Evolutionary conservation across 2,797 vertebrate species (phyloP).

Genomic region (Poecilia gillii): DNA sequence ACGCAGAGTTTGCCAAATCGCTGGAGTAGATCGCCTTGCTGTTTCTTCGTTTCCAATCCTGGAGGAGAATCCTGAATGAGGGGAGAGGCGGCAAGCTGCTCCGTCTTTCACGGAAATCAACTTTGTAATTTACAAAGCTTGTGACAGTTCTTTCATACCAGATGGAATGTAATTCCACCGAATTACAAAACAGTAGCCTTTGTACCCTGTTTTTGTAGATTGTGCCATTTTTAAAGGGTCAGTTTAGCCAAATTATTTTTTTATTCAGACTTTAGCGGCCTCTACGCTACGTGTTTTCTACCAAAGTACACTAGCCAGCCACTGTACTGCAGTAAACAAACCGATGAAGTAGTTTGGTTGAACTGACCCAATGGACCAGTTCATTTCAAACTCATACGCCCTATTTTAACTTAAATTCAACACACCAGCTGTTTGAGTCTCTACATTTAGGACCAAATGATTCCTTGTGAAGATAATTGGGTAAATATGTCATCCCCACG

Average conservation of each 20-base stretch:
- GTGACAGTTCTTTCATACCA: constrained; percentile 5
- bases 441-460: constrained; percentile 46
- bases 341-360: constrained; percentile 18
- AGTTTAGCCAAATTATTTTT: background rate
- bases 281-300: background rate
- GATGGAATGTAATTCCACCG: background rate
- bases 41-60: constrained; percentile 8
- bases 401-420: background rate
- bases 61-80: background rate
- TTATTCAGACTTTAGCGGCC: background rate
- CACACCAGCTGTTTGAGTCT: constrained; percentile 9
- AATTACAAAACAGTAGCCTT: background rate
- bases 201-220: background rate
- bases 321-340: background rate
- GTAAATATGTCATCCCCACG: background rate
- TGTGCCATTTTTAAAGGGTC: background rate
- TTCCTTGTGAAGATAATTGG: constrained; percentile 14
- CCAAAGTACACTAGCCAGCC: background rate
- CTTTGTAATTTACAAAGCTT: background rate
- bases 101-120: constrained; percentile 7
- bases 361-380: constrained; percentile 3
- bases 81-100: background rate
- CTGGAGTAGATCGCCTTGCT: constrained; percentile 78
- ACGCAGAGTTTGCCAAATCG: constrained; percentile 96
- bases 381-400: constrained; percentile 2